Conservation (phyloP, 2,113 vertebrate species). For the Aspiorhynchus laticeps region DNA sequence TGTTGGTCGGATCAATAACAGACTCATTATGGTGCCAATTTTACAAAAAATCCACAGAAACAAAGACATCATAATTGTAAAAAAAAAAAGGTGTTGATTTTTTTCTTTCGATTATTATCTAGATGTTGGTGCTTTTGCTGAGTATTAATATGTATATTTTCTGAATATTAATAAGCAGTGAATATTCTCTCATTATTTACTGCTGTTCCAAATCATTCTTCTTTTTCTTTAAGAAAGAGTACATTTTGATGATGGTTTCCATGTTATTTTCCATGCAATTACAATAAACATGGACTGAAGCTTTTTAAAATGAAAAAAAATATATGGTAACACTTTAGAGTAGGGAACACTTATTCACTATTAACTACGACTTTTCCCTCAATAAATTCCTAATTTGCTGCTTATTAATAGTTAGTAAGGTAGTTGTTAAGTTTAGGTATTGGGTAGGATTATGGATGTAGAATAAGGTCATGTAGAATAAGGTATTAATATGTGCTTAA, state of each 20-base stretch:
- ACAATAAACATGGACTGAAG: not conserved
- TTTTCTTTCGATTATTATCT: not conserved
- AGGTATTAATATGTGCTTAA: too few relatives aligned
- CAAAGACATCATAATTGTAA: not conserved
- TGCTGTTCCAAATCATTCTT: not conserved
- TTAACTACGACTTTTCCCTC: too few relatives aligned
- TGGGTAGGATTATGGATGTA: too few relatives aligned
- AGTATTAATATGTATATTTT: not conserved
- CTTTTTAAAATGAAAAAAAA: not conserved
- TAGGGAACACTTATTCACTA: too few relatives aligned
- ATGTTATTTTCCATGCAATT: not conserved
- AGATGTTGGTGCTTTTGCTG: not conserved
- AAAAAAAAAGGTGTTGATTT: not conserved
- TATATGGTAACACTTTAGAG: too few relatives aligned
- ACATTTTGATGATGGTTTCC: not conserved
- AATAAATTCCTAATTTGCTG: too few relatives aligned
- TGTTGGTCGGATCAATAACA: constrained; percentile 37
- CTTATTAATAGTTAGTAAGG: too few relatives aligned
- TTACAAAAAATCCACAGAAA: not conserved
- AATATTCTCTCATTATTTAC: not conserved
- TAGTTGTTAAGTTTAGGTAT: too few relatives aligned
- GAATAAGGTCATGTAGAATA: too few relatives aligned
- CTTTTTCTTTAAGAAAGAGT: not conserved
- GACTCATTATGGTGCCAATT: constrained; percentile 34
- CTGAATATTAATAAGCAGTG: not conserved